These are phyloP conservation scores for Chymomyza fuscimana DNA, from an alignment of 2,888 invertebrate species.

Conservation along the genomic window DNA sequence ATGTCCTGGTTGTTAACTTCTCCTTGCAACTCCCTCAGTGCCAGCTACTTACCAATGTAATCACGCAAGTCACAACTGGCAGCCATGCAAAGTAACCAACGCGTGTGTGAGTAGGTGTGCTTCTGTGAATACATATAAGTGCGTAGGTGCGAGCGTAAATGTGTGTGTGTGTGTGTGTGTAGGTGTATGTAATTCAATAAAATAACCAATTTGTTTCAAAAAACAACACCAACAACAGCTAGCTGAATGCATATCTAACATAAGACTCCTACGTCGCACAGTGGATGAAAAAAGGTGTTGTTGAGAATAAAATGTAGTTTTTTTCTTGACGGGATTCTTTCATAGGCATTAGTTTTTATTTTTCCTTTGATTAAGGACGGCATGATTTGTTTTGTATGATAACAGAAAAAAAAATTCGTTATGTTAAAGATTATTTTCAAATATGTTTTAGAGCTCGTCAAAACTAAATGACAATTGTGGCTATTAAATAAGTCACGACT, in stretches of 20 bases:
- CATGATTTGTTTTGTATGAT: too few relatives aligned
- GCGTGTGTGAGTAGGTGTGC: slow-evolving; percentile 1
- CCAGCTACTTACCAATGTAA: slow-evolving; percentile 64
- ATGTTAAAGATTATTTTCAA: too few relatives aligned
- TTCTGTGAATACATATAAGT: neutral
- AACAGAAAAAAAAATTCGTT: too few relatives aligned
- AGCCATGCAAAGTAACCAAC: neutral
- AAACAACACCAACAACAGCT: slow-evolving; percentile 61
- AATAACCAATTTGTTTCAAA: slow-evolving; percentile 72
- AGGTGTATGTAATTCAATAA: slow-evolving; percentile 73
- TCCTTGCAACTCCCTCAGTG: slow-evolving; percentile 15
- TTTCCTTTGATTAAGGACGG: too few relatives aligned
- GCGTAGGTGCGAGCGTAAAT: slow-evolving; percentile 63
- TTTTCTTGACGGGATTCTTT: too few relatives aligned
- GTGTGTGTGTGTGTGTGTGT: slow-evolving; percentile 47
- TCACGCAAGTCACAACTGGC: slow-evolving; percentile 39
- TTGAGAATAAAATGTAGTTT: too few relatives aligned
- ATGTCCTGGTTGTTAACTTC: slow-evolving; percentile 37
- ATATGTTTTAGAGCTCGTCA: too few relatives aligned
- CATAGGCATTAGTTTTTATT: too few relatives aligned
- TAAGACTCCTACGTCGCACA: neutral
- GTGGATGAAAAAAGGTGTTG: neutral
- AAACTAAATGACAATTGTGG: too few relatives aligned
- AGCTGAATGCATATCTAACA: too few relatives aligned
- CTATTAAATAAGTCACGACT: too few relatives aligned